A percentile compares a stretch with the other conserved stretches of the same genome.
Evolutionary conservation across 2,797 vertebrate species (phyloP).

Genomic region (Limosa lapponica): DNA sequence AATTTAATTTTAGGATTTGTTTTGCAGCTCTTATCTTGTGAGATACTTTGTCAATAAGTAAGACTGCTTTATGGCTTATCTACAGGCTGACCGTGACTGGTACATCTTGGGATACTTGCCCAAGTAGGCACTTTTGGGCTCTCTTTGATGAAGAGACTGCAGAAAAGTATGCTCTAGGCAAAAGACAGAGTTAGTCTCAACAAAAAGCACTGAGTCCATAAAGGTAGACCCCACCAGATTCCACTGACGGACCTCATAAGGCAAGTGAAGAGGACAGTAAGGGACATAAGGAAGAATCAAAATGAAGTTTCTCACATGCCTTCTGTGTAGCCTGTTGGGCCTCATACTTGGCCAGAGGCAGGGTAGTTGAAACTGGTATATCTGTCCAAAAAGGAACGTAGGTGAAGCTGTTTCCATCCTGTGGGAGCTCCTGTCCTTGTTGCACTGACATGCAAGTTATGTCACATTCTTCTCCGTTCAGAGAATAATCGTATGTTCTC

Average conservation of each 20-base stretch:
- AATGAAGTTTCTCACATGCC: not conserved
- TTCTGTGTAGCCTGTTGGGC: not conserved
- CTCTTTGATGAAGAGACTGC: not conserved
- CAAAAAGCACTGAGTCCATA: not conserved
- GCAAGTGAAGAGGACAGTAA: not conserved
- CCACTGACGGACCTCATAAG: not conserved
- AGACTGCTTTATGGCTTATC: not conserved
- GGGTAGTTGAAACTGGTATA: not conserved
- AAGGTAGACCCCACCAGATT: not conserved
- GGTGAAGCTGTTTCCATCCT: not conserved
- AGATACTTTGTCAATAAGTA: not conserved
- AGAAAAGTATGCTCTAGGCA: not conserved
- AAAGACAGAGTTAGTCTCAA: not conserved
- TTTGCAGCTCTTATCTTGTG: not conserved
- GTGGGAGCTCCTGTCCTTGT: not conserved
- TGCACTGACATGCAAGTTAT: not conserved
- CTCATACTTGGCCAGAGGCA: not conserved
- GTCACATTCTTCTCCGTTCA: fast-evolving
- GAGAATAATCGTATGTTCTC: not conserved
- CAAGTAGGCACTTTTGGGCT: not conserved
- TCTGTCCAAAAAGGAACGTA: fast-evolving
- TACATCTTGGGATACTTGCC: not conserved
- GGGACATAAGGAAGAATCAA: not conserved
- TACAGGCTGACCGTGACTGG: not conserved
- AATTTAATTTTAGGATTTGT: not conserved